These are phyloP conservation scores for Rhea pennata DNA, from an alignment of 2,113 vertebrate species.

Conservation along the genomic window DNA sequence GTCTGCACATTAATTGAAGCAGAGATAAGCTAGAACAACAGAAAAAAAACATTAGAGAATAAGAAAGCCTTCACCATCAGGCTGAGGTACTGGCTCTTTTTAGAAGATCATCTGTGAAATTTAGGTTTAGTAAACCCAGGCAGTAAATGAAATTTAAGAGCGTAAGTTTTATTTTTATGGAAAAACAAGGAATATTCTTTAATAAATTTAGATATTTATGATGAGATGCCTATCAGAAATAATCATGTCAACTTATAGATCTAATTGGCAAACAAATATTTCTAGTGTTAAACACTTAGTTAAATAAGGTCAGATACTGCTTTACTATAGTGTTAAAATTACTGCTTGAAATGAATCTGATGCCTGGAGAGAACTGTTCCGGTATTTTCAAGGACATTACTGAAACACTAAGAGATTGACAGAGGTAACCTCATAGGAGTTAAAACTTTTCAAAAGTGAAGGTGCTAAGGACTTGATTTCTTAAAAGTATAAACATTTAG, in stretches of 20 bases:
- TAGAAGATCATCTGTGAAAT: not conserved
- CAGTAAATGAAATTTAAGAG: not conserved
- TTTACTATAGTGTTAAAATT: conserved; percentile 48
- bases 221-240: conserved; percentile 57
- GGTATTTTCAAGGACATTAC: conserved; percentile 21
- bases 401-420: not conserved
- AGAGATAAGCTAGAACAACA: not conserved
- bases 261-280: conserved; percentile 41
- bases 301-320: conserved; percentile 37
- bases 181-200: conserved; percentile 62
- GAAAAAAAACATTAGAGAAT: not conserved
- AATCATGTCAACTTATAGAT: conserved; percentile 32
- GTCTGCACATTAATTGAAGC: not conserved
- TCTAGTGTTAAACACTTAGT: conserved; percentile 59
- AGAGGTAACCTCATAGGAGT: conserved; percentile 29
- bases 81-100: not conserved
- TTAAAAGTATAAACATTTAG: conserved; percentile 1
- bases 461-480: conserved; percentile 9
- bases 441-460: conserved; percentile 24
- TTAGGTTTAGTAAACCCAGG: not conserved
- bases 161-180: not conserved
- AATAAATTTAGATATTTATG: conserved; percentile 71
- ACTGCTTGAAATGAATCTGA: conserved; percentile 56
- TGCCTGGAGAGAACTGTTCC: conserved; percentile 28
- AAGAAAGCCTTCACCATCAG: not conserved